phyloP scores from a whole-genome alignment of 2,888 invertebrate genomes.

The Eilema griseolum region DNA sequence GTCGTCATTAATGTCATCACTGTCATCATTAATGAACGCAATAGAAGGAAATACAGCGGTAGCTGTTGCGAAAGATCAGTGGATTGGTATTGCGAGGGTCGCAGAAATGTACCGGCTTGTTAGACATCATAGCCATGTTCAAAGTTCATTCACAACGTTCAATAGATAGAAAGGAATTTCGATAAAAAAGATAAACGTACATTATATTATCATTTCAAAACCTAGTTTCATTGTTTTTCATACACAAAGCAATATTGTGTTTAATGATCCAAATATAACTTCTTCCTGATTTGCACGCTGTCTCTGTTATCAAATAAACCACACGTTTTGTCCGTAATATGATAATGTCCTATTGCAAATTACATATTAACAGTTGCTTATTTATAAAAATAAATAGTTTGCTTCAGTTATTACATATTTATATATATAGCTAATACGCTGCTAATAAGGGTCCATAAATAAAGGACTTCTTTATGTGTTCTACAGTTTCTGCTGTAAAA shows the following conservation, averaged over 20 bases:
- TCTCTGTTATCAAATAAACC: background rate
- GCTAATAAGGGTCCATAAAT: too few species aligned
- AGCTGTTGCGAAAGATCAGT: background rate
- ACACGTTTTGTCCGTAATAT: background rate
- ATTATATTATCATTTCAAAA: background rate
- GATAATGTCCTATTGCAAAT: too few species aligned
- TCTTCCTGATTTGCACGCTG: background rate
- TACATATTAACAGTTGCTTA: too few species aligned
- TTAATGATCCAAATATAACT: background rate
- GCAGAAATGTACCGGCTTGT: background rate
- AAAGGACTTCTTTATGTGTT: too few species aligned
- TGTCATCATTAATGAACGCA: background rate
- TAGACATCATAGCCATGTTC: background rate
- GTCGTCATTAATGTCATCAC: too few species aligned
- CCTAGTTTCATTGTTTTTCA: background rate
- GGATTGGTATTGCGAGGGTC: background rate
- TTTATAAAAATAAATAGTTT: background rate
- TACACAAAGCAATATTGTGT: background rate
- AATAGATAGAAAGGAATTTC: background rate
- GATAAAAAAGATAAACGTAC: background rate
- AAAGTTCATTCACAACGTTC: background rate
- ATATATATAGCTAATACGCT: too few species aligned
- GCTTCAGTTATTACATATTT: too few species aligned
- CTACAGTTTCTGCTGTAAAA: too few species aligned
- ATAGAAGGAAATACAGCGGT: background rate